These are phyloP conservation scores for Gallinago solitaria DNA, from an alignment of 2,797 vertebrate genomes.

Conservation along the genomic window DNA sequence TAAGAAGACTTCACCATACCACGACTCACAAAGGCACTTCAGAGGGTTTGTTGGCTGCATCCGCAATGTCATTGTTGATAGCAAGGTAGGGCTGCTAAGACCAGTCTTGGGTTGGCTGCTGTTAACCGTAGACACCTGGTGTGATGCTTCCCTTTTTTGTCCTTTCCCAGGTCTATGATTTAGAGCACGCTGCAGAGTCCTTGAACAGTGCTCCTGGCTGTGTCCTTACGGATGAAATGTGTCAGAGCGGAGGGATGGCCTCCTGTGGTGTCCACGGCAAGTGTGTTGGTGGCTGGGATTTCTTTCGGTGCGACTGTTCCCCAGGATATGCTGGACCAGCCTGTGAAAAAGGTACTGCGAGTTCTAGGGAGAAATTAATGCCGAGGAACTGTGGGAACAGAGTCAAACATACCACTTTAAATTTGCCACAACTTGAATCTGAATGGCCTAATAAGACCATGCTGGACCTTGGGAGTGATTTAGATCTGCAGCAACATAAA, in stretches of 20 bases:
- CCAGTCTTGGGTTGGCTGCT: not conserved
- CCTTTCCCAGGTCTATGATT: constrained; percentile 83
- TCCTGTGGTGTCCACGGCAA: constrained; percentile 84
- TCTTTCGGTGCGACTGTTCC: constrained; percentile 86
- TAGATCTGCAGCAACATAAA: not conserved
- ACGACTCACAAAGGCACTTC: constrained; percentile 63
- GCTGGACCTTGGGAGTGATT: not conserved
- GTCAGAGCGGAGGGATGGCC: constrained; percentile 75
- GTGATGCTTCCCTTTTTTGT: not conserved
- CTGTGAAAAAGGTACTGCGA: constrained; percentile 82
- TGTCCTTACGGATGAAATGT: constrained; percentile 80
- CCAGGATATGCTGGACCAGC: constrained; percentile 83
- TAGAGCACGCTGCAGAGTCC: constrained; percentile 85
- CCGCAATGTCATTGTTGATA: constrained; percentile 85
- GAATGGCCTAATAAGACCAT: not conserved
- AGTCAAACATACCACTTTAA: not conserved
- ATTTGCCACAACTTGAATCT: not conserved
- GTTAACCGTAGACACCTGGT: not conserved
- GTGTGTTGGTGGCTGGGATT: constrained; percentile 85
- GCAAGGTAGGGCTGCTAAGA: constrained; percentile 78
- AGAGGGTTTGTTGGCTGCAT: constrained; percentile 86
- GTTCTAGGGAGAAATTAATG: not conserved
- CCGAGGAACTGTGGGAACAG: not conserved
- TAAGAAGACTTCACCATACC: constrained; percentile 77
- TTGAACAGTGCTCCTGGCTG: constrained; percentile 84